Evolutionary conservation across 1,140 invertebrate genomes (phyloP).

Genomic region (Drosophila lowei): DNA sequence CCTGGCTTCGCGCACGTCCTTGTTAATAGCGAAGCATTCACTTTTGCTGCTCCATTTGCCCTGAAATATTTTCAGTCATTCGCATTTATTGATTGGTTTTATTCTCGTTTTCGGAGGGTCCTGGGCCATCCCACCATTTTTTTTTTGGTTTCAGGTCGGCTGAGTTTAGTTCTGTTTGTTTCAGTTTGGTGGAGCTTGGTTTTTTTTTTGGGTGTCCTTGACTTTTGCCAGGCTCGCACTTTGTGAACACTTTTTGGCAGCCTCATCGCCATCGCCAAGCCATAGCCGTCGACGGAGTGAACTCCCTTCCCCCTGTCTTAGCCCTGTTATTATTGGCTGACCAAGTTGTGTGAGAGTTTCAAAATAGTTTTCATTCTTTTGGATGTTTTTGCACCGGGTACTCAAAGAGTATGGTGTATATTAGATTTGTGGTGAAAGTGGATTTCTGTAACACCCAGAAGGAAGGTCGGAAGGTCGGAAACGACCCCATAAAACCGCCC

Average conservation of each 20-base stretch:
- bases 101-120: constrained; percentile 6
- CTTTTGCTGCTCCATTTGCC: constrained; percentile 52
- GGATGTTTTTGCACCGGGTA: constrained; percentile 1
- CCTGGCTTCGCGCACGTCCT: constrained; percentile 13
- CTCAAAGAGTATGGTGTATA: no score
- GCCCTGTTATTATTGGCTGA: constrained; percentile 46
- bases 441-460: no score
- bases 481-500: no score
- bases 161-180: constrained; percentile 20
- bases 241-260: constrained; percentile 75
- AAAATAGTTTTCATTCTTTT: constrained; percentile 62
- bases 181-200: constrained; percentile 6
- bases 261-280: constrained; percentile 66
- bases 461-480: no score
- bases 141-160: constrained; percentile 26
- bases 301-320: constrained; percentile 6
- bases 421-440: no score
- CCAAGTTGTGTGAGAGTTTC: constrained; percentile 60
- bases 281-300: constrained; percentile 32
- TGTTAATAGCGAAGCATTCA: constrained; percentile 29
- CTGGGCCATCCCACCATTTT: constrained; percentile 8
- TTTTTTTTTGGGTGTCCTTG: constrained; percentile 61
- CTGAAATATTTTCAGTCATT: constrained; percentile 36
- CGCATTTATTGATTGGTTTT: constrained; percentile 69
- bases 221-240: constrained; percentile 74